phyloP scores from a whole-genome alignment of 30 jellyfish, hydroid and myxozoan genomes.

The Clytia hemisphaerica region DNA sequence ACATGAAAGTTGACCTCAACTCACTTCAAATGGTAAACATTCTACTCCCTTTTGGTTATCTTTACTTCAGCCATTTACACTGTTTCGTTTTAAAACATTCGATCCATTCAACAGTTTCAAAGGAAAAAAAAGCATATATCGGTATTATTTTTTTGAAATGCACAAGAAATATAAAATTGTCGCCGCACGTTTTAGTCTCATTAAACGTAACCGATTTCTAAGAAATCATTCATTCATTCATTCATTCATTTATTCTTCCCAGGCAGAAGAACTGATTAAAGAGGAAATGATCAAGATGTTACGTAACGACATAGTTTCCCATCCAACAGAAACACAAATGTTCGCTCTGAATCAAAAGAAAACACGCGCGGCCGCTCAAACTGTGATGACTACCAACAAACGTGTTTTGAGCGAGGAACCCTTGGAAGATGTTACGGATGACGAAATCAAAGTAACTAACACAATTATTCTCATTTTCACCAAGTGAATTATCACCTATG shows the following conservation, averaged over 20 bases:
- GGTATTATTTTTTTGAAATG: too few relatives aligned
- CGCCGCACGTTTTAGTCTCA: too few relatives aligned
- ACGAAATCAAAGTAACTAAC: slow-evolving; percentile 58
- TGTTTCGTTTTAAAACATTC: too few relatives aligned
- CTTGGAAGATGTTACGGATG: slow-evolving; percentile 63
- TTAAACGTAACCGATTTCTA: too few relatives aligned
- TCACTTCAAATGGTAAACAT: slow-evolving; percentile 65
- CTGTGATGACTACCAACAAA: slow-evolving; percentile 47
- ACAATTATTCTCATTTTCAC: too few relatives aligned
- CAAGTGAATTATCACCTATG: too few relatives aligned
- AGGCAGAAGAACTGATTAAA: slow-evolving; percentile 96
- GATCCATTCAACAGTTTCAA: too few relatives aligned
- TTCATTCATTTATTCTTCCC: not conserved
- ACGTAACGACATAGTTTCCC: slow-evolving; percentile 69
- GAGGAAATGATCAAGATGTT: slow-evolving; percentile 84
- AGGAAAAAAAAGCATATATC: too few relatives aligned
- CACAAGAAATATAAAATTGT: too few relatives aligned
- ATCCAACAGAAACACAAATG: slow-evolving; percentile 66
- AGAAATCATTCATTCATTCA: too few relatives aligned
- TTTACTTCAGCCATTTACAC: too few relatives aligned
- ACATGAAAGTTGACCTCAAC: slow-evolving; percentile 72
- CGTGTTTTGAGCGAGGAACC: slow-evolving; percentile 63
- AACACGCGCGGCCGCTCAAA: slow-evolving; percentile 52
- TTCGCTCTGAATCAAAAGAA: slow-evolving; percentile 49
- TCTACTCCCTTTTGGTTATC: not conserved